Base-by-base conservation (phyloP, 2,888 invertebrate species). In the Coenonympha glycerion region DNA sequence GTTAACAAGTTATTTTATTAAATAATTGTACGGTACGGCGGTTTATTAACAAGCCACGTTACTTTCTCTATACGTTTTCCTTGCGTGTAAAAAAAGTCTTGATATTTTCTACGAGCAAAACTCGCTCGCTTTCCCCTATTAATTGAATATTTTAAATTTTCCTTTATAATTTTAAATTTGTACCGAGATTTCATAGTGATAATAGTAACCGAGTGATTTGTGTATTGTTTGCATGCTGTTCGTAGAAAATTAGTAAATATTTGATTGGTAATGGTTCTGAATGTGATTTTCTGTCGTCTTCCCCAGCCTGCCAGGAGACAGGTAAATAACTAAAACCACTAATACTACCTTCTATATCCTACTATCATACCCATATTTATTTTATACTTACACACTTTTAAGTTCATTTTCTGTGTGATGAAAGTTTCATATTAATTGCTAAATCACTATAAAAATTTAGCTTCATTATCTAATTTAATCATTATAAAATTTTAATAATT, bases 251-350 rank as follows among this genome's bases (percentile, higher is more conserved):
- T 77, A 77, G 80, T 76, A 63, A 77, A 71, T 33, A 79, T 71
- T 82, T 68, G 76, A 79, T 73, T 73, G 76, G 83, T 85, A 81
- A 78, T 82, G 78, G 80, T 81, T 87, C 87, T 87, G 87, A 87
- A 87, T 87, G 86, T 87, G 84, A 79, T 83, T 80, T 86, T 87
- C 82, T 88, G 80, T 87, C 78, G 71, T 87, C 87, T 88, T 87
- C 65, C 85, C 68, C 87, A 88, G 88, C 88, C 87, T 87, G 87
- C 88, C 88, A 88, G 88, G 88, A 88, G 71, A 81, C 88, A 88
- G 88, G 88, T 88, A 87, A 86, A 45, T 24, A 24, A 42, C 31
- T 21, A 5, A 24, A 30, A 22, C 6, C 51, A 42, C 18, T 15
- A 13, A 49, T 33, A 18, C 16, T 46, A 22, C 19, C 40, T 33